Conservation (phyloP, 2,888 invertebrate species). For the Zaprionus bogoriensis region DNA sequence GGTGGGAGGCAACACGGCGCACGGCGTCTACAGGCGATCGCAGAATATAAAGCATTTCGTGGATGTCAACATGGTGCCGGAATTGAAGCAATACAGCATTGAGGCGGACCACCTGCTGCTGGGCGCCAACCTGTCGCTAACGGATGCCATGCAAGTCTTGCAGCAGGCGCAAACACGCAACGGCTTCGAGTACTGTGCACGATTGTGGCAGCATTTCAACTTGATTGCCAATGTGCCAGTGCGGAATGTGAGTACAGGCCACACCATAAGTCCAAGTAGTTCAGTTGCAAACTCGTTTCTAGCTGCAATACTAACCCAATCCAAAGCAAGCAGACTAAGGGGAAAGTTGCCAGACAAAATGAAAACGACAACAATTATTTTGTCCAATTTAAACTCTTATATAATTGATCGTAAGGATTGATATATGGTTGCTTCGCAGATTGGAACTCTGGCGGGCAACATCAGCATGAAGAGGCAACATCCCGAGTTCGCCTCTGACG, state of each 20-base stretch:
- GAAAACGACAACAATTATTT: background rate
- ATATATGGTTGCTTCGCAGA: constrained; percentile 78
- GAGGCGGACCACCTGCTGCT: constrained; percentile 65
- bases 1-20: constrained; percentile 90
- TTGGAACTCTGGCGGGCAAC: constrained; percentile 88
- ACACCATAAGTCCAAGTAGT: constrained; percentile 14
- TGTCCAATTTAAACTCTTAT: background rate
- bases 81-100: constrained; percentile 84
- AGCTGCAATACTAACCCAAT: no score
- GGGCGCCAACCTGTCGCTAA: constrained; percentile 83
- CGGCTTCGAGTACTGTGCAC: constrained; percentile 85
- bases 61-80: constrained; percentile 86
- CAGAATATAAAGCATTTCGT: constrained; percentile 84
- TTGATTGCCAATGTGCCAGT: constrained; percentile 88
- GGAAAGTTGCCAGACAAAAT: background rate
- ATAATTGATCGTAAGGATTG: background rate
- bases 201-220: constrained; percentile 85
- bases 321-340: background rate
- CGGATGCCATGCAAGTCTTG: constrained; percentile 83
- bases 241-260: constrained; percentile 85
- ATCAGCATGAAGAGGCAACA: constrained; percentile 87
- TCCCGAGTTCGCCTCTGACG: constrained; percentile 88
- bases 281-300: constrained; percentile 36
- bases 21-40: constrained; percentile 84
- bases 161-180: constrained; percentile 73